Conservation (phyloP, 2,113 vertebrate species). For the Scatophagus argus region DNA sequence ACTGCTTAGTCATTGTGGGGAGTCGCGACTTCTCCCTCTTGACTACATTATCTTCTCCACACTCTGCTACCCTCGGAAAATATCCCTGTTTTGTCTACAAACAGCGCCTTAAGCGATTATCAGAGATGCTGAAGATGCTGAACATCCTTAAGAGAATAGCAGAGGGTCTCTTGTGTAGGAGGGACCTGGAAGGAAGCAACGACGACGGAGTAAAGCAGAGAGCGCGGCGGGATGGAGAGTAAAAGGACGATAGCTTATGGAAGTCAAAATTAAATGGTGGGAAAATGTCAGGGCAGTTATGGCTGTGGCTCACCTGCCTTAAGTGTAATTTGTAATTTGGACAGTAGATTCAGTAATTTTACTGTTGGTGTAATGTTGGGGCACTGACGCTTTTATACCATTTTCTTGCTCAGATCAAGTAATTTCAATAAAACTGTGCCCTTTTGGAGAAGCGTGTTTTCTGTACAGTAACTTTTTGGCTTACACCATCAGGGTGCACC, state of each 20-base stretch:
- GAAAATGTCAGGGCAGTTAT: constrained; percentile 75
- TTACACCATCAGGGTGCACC: background rate
- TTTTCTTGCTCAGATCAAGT: constrained; percentile 45
- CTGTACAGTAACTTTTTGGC: background rate
- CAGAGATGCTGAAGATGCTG: constrained; percentile 67
- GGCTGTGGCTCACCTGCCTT: constrained; percentile 69
- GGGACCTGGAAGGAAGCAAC: constrained; percentile 52
- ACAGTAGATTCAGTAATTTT: constrained; percentile 55
- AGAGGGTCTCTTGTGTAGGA: constrained; percentile 48
- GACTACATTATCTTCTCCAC: constrained; percentile 73
- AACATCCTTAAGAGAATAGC: constrained; percentile 57
- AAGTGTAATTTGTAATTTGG: constrained; percentile 69
- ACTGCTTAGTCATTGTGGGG: constrained; percentile 64
- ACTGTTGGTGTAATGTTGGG: constrained; percentile 63
- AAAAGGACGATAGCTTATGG: constrained; percentile 55
- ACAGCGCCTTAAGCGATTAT: constrained; percentile 61
- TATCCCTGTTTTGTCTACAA: constrained; percentile 66
- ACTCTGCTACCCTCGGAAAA: constrained; percentile 63
- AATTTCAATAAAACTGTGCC: constrained; percentile 62
- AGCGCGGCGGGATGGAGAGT: constrained; percentile 11
- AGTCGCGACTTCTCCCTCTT: constrained; percentile 64
- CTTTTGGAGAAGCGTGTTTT: constrained; percentile 47
- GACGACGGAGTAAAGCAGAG: background rate
- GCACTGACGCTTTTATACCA: constrained; percentile 46
- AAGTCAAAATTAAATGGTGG: constrained; percentile 71